phyloP scores from a whole-genome alignment of 2,113 vertebrate genomes.

The Pholis gunnellus region DNA sequence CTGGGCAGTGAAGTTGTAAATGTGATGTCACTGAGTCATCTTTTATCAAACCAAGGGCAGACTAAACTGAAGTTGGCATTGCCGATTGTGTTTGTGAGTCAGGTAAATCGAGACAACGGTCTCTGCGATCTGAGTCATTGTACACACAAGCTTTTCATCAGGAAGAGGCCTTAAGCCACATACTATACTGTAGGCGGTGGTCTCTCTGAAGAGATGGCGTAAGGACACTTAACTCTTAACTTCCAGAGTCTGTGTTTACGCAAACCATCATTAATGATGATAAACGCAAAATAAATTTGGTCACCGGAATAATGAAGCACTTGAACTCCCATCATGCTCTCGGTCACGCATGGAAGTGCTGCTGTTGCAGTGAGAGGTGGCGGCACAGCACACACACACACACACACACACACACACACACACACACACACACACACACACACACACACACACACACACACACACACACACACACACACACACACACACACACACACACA shows the following conservation, averaged over 20 bases:
- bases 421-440: too few species aligned
- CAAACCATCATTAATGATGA: neutral
- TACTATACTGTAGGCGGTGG: neutral
- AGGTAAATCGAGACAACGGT: neutral
- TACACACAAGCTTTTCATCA: neutral
- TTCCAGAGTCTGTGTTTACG: neutral
- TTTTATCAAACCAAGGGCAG: neutral
- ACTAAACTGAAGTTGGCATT: conserved; percentile 4
- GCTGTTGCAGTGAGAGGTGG: neutral
- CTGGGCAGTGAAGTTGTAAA: neutral
- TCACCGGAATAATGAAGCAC: neutral
- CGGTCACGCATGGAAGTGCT: neutral
- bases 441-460: too few species aligned
- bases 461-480: too few species aligned
- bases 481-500: too few species aligned
- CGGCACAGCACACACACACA: neutral
- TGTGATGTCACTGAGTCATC: neutral
- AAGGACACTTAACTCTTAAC: neutral
- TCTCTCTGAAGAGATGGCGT: neutral
- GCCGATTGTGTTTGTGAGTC: neutral
- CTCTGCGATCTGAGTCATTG: neutral
- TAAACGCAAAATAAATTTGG: neutral
- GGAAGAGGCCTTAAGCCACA: neutral
- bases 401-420: too few species aligned
- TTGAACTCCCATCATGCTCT: neutral